Conservation (phyloP, 1,140 invertebrate species). For the Zaprionus inermis region DNA sequence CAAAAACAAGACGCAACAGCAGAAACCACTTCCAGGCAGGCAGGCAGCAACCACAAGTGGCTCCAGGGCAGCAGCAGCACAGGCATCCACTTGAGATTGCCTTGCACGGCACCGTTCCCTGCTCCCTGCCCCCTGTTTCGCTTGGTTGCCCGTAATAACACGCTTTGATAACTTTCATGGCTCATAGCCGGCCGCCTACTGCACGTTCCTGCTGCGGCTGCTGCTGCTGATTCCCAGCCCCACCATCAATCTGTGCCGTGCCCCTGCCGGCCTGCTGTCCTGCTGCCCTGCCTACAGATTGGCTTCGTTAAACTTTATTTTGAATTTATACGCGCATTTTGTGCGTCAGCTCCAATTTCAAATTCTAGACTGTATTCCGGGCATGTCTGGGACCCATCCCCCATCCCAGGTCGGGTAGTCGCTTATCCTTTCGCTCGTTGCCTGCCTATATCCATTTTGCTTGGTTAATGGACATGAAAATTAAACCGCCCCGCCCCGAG, state of each 20-base stretch:
- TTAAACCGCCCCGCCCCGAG: conserved; percentile 52
- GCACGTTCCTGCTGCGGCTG: conserved; percentile 33
- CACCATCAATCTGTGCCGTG: no score
- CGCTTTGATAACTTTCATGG: conserved; percentile 83
- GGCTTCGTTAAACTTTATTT: conserved; percentile 82
- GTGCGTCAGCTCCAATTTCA: conserved; percentile 61
- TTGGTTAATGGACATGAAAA: conserved; percentile 84
- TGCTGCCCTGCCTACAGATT: conserved; percentile 49
- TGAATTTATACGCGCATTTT: conserved; percentile 67
- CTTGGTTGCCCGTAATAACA: conserved; percentile 79
- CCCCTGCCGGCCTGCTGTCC: no score
- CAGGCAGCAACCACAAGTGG: conserved; percentile 68
- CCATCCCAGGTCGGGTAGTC: conserved; percentile 11
- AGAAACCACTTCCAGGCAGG: conserved; percentile 61
- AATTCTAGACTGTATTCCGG: conserved; percentile 59
- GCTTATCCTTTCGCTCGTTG: conserved; percentile 73
- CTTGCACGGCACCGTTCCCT: conserved; percentile 2
- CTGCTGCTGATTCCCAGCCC: conserved; percentile 16
- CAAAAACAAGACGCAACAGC: conserved; percentile 28
- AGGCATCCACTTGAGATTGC: conserved; percentile 63
- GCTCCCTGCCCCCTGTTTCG: conserved; percentile 33
- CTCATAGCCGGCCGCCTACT: conserved; percentile 65
- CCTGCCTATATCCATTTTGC: conserved; percentile 65
- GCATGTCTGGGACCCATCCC: conserved; percentile 33
- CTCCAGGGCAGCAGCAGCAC: conserved; percentile 31